Evolutionary conservation across 2,113 vertebrate species (phyloP).

Genomic region (Cyanoderma ruficeps): DNA sequence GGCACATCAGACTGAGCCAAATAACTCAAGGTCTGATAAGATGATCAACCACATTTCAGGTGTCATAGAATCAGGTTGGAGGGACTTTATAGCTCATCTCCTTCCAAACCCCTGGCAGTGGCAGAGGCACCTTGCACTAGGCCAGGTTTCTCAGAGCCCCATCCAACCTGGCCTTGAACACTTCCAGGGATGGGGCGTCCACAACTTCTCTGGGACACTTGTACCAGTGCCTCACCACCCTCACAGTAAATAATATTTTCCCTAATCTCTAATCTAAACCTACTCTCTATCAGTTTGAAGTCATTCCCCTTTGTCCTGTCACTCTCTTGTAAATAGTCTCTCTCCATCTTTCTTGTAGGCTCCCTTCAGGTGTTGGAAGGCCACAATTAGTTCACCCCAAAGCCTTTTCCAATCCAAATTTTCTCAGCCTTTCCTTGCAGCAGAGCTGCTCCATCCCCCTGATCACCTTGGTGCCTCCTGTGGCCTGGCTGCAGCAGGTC

Average conservation of each 20-base stretch:
- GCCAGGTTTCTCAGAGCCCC: not conserved
- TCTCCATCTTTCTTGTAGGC: not conserved
- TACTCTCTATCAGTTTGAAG: not conserved
- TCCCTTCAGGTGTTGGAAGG: not conserved
- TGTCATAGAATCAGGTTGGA: not conserved
- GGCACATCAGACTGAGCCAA: not conserved
- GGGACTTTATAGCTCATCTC: not conserved
- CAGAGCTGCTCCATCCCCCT: not conserved
- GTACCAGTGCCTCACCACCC: not conserved
- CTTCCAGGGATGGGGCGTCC: accelerated
- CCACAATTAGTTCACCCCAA: not conserved
- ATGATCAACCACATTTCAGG: not conserved
- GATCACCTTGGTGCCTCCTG: not conserved
- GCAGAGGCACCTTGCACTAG: not conserved
- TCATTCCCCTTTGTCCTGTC: not conserved
- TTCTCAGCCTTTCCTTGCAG: not conserved
- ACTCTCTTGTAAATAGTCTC: not conserved
- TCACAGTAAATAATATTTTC: not conserved
- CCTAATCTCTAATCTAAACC: not conserved
- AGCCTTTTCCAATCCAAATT: not conserved
- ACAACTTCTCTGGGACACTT: accelerated
- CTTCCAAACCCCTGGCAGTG: not conserved
- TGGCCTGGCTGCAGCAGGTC: not conserved
- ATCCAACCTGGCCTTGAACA: not conserved
- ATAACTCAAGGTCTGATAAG: not conserved